Evolutionary conservation across 2,888 invertebrate species (phyloP).

Genomic region (Tholera decimalis): DNA sequence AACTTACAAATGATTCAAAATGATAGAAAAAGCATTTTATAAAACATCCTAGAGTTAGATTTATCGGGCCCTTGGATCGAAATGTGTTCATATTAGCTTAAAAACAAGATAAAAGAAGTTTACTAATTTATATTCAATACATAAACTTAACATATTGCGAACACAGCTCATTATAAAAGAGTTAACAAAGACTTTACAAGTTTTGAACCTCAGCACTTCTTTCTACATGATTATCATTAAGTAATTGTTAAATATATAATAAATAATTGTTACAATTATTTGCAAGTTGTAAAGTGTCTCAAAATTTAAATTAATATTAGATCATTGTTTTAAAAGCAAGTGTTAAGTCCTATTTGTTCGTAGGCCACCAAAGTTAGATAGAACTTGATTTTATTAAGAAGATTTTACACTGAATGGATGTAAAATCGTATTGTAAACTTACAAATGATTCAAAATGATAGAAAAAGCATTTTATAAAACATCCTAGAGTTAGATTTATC

Average conservation of each 20-base stretch:
- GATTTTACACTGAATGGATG: slow-evolving; percentile 1
- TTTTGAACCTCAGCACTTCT: too few species aligned
- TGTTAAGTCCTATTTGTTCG: slow-evolving; percentile 15
- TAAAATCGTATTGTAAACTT: neutral
- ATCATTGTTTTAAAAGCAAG: slow-evolving; percentile 22
- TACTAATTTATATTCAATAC: slow-evolving; percentile 9
- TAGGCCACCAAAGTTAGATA: slow-evolving; percentile 35
- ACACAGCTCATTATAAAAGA: too few species aligned
- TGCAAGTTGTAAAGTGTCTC: too few species aligned
- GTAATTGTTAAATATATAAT: too few species aligned
- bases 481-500: slow-evolving; percentile 6
- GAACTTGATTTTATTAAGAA: neutral
- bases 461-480: neutral
- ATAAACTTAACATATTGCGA: slow-evolving; percentile 29
- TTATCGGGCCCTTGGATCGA: slow-evolving; percentile 33
- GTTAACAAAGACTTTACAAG: too few species aligned
- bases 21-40: neutral
- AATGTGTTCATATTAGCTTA: slow-evolving; percentile 2
- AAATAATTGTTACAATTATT: too few species aligned
- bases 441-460: neutral
- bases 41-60: neutral
- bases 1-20: neutral
- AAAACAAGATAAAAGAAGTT: neutral
- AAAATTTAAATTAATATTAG: slow-evolving; percentile 45
- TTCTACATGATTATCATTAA: too few species aligned